Evolutionary conservation across 37 sponge, comb jelly and placozoan species (phyloP).

Genomic region (Oscarella lobularis): DNA sequence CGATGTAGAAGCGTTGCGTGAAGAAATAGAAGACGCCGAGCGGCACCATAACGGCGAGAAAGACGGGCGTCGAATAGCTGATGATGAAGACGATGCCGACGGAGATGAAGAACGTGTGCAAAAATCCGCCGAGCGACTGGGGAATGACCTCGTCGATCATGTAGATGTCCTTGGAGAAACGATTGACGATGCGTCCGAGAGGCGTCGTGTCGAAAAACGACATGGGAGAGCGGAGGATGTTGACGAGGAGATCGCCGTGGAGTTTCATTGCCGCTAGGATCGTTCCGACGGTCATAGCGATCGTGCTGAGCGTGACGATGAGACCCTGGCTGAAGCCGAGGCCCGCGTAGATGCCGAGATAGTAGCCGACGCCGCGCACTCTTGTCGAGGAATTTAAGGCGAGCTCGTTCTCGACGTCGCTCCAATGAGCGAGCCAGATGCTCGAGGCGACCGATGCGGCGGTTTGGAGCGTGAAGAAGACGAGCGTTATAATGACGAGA

Average conservation of each 20-base stretch:
- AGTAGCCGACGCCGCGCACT: conserved; percentile 7
- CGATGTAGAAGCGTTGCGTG: conserved; percentile 69
- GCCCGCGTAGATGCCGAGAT: conserved; percentile 63
- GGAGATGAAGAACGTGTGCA: conserved; percentile 28
- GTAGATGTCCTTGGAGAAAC: conserved; percentile 90
- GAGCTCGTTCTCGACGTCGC: conserved; percentile 16
- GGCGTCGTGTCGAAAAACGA: conserved; percentile 95
- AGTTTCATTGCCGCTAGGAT: conserved; percentile 40
- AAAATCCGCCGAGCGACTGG: conserved; percentile 31
- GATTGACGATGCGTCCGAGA: conserved; percentile 74
- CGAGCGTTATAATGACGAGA: conserved; percentile 18
- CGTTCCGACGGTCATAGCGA: conserved; percentile 33
- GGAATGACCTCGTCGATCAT: conserved; percentile 73
- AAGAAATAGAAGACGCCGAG: conserved; percentile 23
- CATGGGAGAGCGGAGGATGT: conserved; percentile 70
- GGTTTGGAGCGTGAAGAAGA: conserved; percentile 14
- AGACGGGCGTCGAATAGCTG: conserved; percentile 28
- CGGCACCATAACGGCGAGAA: conserved; percentile 35
- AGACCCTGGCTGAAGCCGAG: conserved; percentile 35
- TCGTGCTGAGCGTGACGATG: conserved; percentile 15
- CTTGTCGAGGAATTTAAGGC: no score
- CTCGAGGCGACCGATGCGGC: conserved; percentile 41
- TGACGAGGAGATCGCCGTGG: conserved; percentile 40
- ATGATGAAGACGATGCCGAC: conserved; percentile 53
- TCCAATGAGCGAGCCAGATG: conserved; percentile 93